A percentile compares a stretch with the other conserved stretches of the same genome.
Evolutionary conservation across 2,113 vertebrate genomes (phyloP).

Genomic region (Spermophilus dauricus): DNA sequence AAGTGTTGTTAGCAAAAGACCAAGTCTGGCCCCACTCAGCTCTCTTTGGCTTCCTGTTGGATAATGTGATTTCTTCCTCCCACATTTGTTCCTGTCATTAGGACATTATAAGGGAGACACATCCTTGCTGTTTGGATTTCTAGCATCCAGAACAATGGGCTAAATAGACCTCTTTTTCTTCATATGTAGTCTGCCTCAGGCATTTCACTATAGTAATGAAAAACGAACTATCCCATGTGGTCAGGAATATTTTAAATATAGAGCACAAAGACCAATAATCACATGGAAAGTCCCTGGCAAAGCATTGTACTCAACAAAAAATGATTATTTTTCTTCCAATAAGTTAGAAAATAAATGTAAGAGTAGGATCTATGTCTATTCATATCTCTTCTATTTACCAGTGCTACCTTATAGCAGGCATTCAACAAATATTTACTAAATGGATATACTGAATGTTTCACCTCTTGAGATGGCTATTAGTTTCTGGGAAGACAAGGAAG

Average conservation of each 20-base stretch:
- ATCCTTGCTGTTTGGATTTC: neutral
- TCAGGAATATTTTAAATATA: slow-evolving; percentile 36
- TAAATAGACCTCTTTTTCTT: neutral
- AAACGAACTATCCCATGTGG: neutral
- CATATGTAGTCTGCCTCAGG: neutral
- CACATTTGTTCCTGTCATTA: neutral
- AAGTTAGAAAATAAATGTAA: neutral
- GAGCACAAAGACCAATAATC: neutral
- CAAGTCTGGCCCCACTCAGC: neutral
- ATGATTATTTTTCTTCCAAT: neutral
- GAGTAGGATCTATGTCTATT: neutral
- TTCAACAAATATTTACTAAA: neutral
- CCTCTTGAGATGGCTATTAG: neutral
- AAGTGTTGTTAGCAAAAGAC: neutral
- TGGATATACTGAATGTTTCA: neutral
- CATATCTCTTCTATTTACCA: neutral
- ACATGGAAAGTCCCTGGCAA: neutral
- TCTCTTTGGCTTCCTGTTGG: neutral
- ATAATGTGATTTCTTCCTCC: neutral
- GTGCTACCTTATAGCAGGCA: neutral
- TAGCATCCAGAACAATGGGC: no score
- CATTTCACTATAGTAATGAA: neutral
- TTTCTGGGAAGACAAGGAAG: neutral
- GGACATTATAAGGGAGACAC: neutral
- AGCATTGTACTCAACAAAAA: neutral